Conservation (phyloP, 2,888 invertebrate genomes). For the Harpagoxenus sublaevis region DNA sequence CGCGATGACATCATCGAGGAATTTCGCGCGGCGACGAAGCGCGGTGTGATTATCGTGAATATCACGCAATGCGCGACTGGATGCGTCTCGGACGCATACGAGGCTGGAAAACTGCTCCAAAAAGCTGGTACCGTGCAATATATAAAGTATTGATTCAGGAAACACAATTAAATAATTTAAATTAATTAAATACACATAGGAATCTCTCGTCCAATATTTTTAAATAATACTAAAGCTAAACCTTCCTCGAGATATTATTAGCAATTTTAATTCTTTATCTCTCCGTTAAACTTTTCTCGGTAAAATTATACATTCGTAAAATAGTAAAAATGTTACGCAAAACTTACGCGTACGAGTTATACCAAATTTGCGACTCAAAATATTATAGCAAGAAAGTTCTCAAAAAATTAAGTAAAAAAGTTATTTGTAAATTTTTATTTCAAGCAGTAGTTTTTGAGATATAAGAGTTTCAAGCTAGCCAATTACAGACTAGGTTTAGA, state of each 20-base stretch:
- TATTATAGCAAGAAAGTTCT: too few species aligned
- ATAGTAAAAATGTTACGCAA: neutral
- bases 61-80: slow-evolving; percentile 96
- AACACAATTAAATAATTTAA: neutral
- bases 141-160: neutral
- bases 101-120: slow-evolving; percentile 90
- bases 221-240: neutral
- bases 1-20: slow-evolving; percentile 93
- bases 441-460: too few species aligned
- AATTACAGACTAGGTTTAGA: too few species aligned
- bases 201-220: neutral
- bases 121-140: slow-evolving; percentile 77
- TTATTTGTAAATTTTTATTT: too few species aligned
- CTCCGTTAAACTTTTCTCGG: neutral
- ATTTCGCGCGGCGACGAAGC: slow-evolving; percentile 90
- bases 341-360: neutral
- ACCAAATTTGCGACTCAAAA: too few species aligned
- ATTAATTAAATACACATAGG: neutral
- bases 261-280: neutral
- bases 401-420: too few species aligned
- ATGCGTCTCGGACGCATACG: slow-evolving; percentile 93
- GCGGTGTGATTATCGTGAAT: slow-evolving; percentile 96
- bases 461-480: too few species aligned
- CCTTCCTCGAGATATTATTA: neutral
- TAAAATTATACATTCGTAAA: neutral